Evolutionary conservation across 2,888 invertebrate species (phyloP).

Genomic region (Agapostemon virescens): DNA sequence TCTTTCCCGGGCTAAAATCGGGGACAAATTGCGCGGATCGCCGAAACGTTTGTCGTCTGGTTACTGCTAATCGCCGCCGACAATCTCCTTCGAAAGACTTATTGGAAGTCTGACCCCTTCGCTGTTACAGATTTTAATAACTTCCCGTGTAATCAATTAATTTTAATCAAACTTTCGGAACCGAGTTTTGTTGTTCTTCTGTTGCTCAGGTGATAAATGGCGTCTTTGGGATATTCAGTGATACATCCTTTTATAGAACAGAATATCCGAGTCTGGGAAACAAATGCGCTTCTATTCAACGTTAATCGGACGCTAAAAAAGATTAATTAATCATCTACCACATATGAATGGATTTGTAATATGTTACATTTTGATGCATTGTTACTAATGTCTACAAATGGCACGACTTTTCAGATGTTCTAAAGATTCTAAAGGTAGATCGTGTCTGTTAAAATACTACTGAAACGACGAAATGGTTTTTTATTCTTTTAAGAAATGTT

Average conservation of each 20-base stretch:
- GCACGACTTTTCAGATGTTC: background rate
- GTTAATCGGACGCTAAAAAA: background rate
- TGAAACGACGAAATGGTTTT: background rate
- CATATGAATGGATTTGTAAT: background rate
- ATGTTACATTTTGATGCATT: background rate
- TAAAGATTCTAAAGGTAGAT: background rate
- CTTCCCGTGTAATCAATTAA: slow-evolving; percentile 1
- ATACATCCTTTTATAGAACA: background rate
- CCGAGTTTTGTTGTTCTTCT: background rate
- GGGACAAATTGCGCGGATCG: slow-evolving; percentile 35
- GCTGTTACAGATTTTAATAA: slow-evolving; percentile 1
- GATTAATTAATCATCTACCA: background rate
- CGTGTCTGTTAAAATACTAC: background rate
- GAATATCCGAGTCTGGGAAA: background rate
- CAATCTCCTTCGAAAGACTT: background rate
- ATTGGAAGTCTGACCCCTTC: background rate
- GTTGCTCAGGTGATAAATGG: background rate
- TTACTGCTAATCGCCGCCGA: background rate
- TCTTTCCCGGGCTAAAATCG: background rate
- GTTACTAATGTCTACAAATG: background rate
- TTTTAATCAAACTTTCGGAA: background rate
- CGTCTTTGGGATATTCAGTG: background rate
- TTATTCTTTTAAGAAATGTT: background rate
- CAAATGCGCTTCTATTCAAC: background rate
- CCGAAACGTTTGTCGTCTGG: slow-evolving; percentile 17